Base-by-base conservation (phyloP, 2,113 vertebrate genomes). In the Silurus meridionalis region DNA sequence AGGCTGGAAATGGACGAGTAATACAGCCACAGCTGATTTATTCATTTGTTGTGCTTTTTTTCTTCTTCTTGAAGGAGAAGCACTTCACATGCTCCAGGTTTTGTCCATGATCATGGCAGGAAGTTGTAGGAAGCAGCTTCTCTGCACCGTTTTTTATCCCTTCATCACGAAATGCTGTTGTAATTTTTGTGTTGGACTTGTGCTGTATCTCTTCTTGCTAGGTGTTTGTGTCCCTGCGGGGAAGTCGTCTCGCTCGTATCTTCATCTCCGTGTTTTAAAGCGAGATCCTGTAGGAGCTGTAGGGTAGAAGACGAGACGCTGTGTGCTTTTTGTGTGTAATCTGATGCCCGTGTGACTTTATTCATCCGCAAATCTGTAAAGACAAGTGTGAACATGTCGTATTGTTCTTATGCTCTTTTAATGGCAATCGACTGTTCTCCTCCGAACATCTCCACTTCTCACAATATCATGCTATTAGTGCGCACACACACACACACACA, bases 1-100 rank as follows among this genome's bases (percentile, higher is more conserved):
- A 67, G 83, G 60, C 80, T 83, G 75, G 60, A 81, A 88, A 78
- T 86, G 46, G 55, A 82, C 53, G 9, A 61, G 63, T 37, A 66
- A 80, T 28, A 13, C 8, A 60, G 23, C 37, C 8, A 15, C 28
- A 28, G 66, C 10, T 64, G 19, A 72, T 48, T 71, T 15, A 23
- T 75, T 64, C 6, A 21, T 64, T 64, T 64, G 2, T 61, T 17
- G 17, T 37, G 37, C 37, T 75, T 50, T 52, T 46, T 69, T 67
- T 71, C 2, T 21, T 4, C 23, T 23, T 8, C 21, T 25, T 66
- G 60, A 50, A 4, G 6, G 50, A 25, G 80, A 55, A 82, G 48
- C 48, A 8, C 61, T 82, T 66, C 25, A 19, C 63, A 19, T 10
- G 4, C n/a, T 6, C 28, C 10, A 4, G 15, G 48, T 63, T 17